A percentile compares a stretch with the other conserved stretches of the same genome.
phyloP scores from a whole-genome alignment of 30 jellyfish, hydroid and myxozoan genomes.

The Hydra vulgaris region DNA sequence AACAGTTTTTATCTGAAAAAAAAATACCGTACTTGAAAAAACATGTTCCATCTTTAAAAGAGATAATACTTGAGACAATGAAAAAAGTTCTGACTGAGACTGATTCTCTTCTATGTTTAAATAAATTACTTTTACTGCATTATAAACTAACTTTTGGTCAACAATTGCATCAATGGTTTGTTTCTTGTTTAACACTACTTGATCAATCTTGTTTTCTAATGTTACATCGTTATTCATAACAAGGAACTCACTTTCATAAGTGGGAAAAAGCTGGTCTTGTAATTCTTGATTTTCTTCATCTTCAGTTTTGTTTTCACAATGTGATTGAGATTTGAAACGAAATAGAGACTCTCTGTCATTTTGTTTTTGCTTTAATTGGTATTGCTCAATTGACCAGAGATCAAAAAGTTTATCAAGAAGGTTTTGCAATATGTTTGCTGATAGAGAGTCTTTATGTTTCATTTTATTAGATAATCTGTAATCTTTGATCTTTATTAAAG shows the following conservation, averaged over 20 bases:
- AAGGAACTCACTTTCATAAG: conserved; percentile 40
- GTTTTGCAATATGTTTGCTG: neutral
- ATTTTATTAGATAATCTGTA: neutral
- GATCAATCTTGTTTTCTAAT: neutral
- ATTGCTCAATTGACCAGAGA: conserved; percentile 4
- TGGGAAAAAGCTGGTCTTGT: conserved; percentile 38
- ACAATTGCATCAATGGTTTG: neutral
- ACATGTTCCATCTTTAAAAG: neutral
- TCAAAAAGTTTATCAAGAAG: conserved; percentile 2
- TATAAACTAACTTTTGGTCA: conserved; percentile 14
- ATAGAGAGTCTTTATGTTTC: neutral
- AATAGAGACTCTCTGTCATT: conserved; percentile 45
- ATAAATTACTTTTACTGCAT: neutral
- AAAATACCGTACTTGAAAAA: neutral
- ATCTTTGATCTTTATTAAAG: neutral
- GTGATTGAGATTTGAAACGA: conserved; percentile 40
- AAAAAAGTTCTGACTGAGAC: neutral
- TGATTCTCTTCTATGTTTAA: neutral
- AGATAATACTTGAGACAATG: neutral
- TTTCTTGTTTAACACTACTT: neutral
- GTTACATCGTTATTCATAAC: conserved; percentile 17
- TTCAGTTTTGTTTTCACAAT: conserved; percentile 50
- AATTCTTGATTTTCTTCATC: conserved; percentile 32
- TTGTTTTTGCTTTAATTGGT: conserved; percentile 14
- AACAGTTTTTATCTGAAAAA: too few species aligned